Evolutionary conservation across 2,113 vertebrate species (phyloP).

Genomic region (Leucosticte australis): DNA sequence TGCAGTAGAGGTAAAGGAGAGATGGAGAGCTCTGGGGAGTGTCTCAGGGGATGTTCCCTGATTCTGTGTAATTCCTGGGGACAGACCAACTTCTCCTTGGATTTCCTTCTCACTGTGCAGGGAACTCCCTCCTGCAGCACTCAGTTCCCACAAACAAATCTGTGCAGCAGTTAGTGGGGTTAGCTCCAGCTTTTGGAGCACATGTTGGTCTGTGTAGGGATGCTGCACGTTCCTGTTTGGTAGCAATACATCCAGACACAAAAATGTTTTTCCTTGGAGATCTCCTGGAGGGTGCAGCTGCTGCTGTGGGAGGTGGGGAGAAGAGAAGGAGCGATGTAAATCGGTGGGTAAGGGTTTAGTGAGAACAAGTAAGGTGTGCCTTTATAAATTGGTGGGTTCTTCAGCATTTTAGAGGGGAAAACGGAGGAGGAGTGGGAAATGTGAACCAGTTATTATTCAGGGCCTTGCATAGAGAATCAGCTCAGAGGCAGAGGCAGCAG

Average conservation of each 20-base stretch:
- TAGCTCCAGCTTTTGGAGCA: not conserved
- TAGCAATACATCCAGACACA: not conserved
- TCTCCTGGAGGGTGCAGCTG: not conserved
- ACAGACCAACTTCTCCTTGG: not conserved
- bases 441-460: not conserved
- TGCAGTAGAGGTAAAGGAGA: not conserved
- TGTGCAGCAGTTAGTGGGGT: not conserved
- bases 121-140: not conserved
- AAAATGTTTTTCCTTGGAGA: not conserved
- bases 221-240: not conserved
- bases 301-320: constrained; percentile 14
- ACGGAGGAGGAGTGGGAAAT: not conserved
- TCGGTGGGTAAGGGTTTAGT: not conserved
- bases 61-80: not conserved
- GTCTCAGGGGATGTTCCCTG: not conserved
- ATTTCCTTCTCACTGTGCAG: not conserved
- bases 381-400: not conserved
- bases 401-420: not conserved
- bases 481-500: not conserved
- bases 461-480: not conserved
- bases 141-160: not conserved
- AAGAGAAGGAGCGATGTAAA: not conserved
- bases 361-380: not conserved
- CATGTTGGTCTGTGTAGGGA: not conserved
- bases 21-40: not conserved